Percentiles rank a stretch among this genome's conserved stretches.
Evolutionary conservation across 2,888 invertebrate genomes (phyloP).

Genomic region (Psylliodes chrysocephalus): DNA sequence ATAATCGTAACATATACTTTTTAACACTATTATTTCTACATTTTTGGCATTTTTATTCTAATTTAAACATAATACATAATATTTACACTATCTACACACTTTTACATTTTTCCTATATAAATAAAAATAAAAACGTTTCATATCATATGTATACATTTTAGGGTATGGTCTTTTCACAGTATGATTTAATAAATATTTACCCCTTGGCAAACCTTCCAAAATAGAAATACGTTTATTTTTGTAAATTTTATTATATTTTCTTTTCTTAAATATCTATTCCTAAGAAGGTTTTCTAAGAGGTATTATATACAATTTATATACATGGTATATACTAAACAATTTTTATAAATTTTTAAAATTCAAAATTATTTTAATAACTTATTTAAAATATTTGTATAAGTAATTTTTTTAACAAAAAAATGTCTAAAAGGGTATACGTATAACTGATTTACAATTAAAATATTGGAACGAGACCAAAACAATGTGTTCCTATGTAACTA

Average conservation of each 20-base stretch:
- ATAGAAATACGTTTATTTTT: not conserved
- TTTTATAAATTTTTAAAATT: not conserved
- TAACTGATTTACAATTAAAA: no score
- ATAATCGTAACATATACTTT: conserved; percentile 17
- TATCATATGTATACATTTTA: not conserved
- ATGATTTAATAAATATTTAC: no score
- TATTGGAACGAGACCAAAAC: no score
- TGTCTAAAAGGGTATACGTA: no score
- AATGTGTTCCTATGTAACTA: no score
- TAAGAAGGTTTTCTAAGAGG: not conserved
- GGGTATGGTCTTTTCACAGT: not conserved
- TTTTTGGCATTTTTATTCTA: conserved; percentile 26
- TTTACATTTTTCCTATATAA: conserved; percentile 6
- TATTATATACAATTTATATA: not conserved
- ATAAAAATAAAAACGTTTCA: not conserved
- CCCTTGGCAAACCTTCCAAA: no score
- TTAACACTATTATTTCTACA: conserved; percentile 16
- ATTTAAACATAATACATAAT: conserved; percentile 10
- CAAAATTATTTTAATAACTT: no score
- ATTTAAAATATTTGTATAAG: no score
- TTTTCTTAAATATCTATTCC: not conserved
- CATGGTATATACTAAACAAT: not conserved
- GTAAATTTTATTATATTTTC: not conserved
- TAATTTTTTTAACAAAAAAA: no score
- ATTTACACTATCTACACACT: conserved; percentile 22